Conservation (phyloP, 2,113 vertebrate genomes). For the Lepus americanus region DNA sequence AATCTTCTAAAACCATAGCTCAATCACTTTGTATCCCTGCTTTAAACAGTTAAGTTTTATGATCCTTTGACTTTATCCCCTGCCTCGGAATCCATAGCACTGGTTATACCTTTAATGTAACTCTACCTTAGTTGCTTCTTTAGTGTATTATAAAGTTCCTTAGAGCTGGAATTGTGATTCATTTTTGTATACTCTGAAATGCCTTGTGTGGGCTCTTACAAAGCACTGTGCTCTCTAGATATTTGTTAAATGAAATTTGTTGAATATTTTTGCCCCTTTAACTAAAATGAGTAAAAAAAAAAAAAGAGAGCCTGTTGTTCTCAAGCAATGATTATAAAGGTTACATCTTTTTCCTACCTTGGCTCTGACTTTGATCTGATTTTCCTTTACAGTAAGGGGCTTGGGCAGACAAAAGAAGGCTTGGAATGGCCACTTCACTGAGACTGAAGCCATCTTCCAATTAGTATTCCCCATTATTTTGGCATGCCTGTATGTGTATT, state of each 20-base stretch:
- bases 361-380: not conserved
- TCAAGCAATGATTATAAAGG: constrained; percentile 45
- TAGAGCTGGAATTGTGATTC: constrained; percentile 29
- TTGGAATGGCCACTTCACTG: constrained; percentile 3
- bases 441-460: constrained; percentile 10
- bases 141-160: constrained; percentile 43
- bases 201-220: constrained; percentile 34
- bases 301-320: not conserved
- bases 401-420: constrained; percentile 18
- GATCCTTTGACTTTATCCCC: not conserved
- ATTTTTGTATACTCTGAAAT: constrained; percentile 52
- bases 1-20: constrained; percentile 8
- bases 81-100: not conserved
- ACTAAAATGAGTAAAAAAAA: constrained; percentile 52
- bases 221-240: constrained; percentile 50
- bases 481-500: not conserved
- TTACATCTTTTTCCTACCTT: constrained; percentile 7
- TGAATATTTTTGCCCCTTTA: constrained; percentile 52
- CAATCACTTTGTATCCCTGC: not conserved
- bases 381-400: not conserved
- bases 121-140: not conserved
- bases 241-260: constrained; percentile 38
- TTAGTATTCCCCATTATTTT: constrained; percentile 20
- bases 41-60: not conserved
- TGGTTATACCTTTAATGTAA: constrained; percentile 36